These are phyloP conservation scores for Hippocampus barbouri DNA, from an alignment of 2,113 vertebrate species.

Conservation along the genomic window DNA sequence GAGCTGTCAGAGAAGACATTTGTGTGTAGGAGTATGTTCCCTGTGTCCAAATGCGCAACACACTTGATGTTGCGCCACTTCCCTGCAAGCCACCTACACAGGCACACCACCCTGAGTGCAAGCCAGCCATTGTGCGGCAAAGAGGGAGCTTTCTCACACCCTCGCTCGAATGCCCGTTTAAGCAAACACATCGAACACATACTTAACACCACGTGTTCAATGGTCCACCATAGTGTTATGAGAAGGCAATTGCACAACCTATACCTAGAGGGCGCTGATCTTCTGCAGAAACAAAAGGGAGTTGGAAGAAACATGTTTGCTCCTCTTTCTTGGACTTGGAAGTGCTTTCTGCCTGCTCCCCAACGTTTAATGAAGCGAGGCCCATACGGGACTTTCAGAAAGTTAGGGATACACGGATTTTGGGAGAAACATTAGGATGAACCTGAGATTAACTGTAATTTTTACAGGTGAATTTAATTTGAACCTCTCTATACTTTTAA, in stretches of 20 bases:
- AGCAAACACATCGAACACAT: constrained; percentile 5
- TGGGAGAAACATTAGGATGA: background rate
- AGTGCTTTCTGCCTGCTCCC: background rate
- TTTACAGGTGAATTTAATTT: background rate
- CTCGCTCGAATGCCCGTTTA: constrained; percentile 12
- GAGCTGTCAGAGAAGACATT: constrained; percentile 47
- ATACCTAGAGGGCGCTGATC: constrained; percentile 64
- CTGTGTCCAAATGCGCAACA: constrained; percentile 42
- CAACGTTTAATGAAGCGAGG: background rate
- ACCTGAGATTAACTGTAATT: background rate
- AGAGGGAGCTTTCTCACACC: constrained; percentile 25
- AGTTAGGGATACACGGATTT: background rate
- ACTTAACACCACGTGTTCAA: constrained; percentile 21
- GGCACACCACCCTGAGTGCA: constrained; percentile 33
- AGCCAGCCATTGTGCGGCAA: constrained; percentile 46
- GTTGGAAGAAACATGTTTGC: constrained; percentile 9
- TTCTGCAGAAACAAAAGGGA: constrained; percentile 17
- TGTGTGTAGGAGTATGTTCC: constrained; percentile 38
- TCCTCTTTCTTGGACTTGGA: background rate
- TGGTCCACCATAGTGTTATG: constrained; percentile 19
- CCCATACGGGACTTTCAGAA: background rate
- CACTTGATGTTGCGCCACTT: constrained; percentile 57
- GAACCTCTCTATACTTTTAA: background rate
- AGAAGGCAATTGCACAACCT: constrained; percentile 43
- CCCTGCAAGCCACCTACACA: constrained; percentile 40